Evolutionary conservation across 2,888 invertebrate genomes (phyloP), one percentile per base, ranked within the genome.

Genomic region (Ormyrus labotus): DNA sequence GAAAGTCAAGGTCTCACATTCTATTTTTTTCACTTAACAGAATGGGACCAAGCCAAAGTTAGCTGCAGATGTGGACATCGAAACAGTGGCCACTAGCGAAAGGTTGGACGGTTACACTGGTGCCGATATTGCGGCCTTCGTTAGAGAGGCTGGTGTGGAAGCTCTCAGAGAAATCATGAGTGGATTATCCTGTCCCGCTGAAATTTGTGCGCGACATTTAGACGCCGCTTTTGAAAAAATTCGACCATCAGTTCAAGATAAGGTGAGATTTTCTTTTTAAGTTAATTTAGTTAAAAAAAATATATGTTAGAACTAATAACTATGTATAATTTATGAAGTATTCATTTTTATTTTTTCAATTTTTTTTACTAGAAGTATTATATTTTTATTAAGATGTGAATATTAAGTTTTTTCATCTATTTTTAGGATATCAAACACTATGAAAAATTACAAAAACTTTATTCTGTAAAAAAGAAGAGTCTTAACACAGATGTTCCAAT

Each of bases 81-180:
- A 93, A 83, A 92, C 92, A 5, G 92, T 99, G 63, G 96, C 96
- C 0, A 92, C 91, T 9, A 92, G 95, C 80, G 93, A 93, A 6
- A 91, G 92, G 82, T 94, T 94, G 85, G 94, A 96, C 13, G 95
- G 96, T 11, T 98, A 95, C 88, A 97, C 98, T 0, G 99, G 99
- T 19, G 99, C 99, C 0, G 99, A 99, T 92, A 92, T 99, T 77
- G 95, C 96, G 0, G 96, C 97, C 0, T 91, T 99, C 71, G 95
- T 99, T 0, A 93, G 96, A 84, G 97, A 98, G 88, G 97, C 99
- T 0, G 95, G 96, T 0, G 93, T 96, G 58, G 92, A 95, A 84
- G 95, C 97, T 0, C 91, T 99, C 64, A 95, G 95, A 78, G 96
- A 96, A 84, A 94, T 95, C 80, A 94, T 98, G 85, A 90, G 92